A percentile compares a stretch with the other conserved stretches of the same genome.
Evolutionary conservation across 2,888 invertebrate species (phyloP).

Genomic region (Agrypnus murinus): DNA sequence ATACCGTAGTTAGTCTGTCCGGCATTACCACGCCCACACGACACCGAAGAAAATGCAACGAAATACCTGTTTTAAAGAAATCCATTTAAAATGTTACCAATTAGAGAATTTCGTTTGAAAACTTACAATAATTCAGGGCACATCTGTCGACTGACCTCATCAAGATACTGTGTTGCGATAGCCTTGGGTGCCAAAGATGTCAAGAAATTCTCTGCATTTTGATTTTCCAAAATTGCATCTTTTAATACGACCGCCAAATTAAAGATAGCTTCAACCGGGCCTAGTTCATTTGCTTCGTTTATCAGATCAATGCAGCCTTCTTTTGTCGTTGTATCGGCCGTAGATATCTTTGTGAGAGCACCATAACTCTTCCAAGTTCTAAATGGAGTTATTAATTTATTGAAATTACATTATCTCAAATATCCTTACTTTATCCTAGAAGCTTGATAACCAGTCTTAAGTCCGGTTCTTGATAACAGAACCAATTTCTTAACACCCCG

Average conservation of each 20-base stretch:
- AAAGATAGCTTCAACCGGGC: constrained; percentile 88
- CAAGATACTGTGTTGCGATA: constrained; percentile 85
- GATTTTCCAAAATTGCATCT: constrained; percentile 86
- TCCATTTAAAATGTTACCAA: no score
- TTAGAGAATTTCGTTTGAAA: no score
- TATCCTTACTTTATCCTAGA: no score
- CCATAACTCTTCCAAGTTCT: constrained; percentile 84
- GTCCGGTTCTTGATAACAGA: constrained; percentile 86
- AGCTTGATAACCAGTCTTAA: constrained; percentile 88
- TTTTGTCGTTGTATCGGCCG: constrained; percentile 81
- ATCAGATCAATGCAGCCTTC: constrained; percentile 83
- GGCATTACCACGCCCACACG: constrained; percentile 92
- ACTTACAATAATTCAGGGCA: constrained; percentile 72
- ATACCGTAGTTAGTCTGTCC: constrained; percentile 95
- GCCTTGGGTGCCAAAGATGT: constrained; percentile 87
- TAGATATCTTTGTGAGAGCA: constrained; percentile 80
- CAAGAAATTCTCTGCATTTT: constrained; percentile 80
- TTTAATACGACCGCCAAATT: constrained; percentile 89
- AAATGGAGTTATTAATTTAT: background rate
- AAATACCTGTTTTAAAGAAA: no score
- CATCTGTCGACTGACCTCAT: constrained; percentile 76
- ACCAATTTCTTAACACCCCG: constrained; percentile 87
- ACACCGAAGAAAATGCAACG: constrained; percentile 93
- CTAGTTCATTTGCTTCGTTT: constrained; percentile 76
- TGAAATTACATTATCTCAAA: no score